phyloP scores from a whole-genome alignment of 2,797 vertebrate genomes.

The Paratrypauchen microcephalus region DNA sequence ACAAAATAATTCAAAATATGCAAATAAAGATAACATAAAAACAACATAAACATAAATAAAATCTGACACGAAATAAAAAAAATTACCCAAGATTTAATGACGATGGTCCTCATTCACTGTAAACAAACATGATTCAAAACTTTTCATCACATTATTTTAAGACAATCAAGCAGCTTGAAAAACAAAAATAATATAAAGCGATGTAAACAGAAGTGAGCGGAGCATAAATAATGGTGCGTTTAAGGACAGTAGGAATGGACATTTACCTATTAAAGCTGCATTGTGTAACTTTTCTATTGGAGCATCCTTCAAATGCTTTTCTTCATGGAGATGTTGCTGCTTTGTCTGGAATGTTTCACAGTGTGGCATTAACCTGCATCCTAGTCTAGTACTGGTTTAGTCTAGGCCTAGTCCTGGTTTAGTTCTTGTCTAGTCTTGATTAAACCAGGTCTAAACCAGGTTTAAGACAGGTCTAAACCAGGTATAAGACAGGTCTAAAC shows the following conservation, averaged over 20 bases:
- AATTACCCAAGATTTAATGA: conserved; percentile 11
- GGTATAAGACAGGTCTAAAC: too few species aligned
- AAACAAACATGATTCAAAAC: conserved; percentile 1
- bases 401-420: too few species aligned
- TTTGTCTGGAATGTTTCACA: too few species aligned
- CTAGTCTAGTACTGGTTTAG: too few species aligned
- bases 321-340: too few species aligned
- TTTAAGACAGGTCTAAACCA: too few species aligned
- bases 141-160: neutral
- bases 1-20: neutral
- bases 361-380: too few species aligned
- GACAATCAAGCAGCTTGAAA: neutral
- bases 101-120: neutral
- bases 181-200: neutral
- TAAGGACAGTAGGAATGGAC: too few species aligned
- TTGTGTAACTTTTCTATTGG: too few species aligned
- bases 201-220: neutral
- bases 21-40: neutral
- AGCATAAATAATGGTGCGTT: conserved; percentile 4
- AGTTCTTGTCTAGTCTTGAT: too few species aligned
- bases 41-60: neutral
- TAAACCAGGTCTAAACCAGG: too few species aligned
- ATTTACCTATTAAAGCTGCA: neutral
- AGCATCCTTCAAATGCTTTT: too few species aligned
- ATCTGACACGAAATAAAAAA: neutral